Conservation (phyloP, 1,140 invertebrate genomes). For the Schmidtea mediterranea region DNA sequence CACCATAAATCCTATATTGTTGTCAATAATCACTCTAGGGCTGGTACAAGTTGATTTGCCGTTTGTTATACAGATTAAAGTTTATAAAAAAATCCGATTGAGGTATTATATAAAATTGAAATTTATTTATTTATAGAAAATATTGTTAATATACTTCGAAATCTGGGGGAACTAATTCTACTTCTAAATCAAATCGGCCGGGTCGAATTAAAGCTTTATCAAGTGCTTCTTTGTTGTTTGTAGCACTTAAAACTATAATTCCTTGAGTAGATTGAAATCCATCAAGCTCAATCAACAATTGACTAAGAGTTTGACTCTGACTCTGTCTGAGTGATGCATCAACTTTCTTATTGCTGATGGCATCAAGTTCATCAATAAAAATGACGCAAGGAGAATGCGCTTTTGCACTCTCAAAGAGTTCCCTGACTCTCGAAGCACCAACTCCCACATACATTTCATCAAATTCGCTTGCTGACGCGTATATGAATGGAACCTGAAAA, state of each 20-base stretch:
- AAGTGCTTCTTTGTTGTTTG: conserved; percentile 72
- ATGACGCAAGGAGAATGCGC: conserved; percentile 80
- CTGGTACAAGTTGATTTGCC: no score
- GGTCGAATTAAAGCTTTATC: conserved; percentile 74
- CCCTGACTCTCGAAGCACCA: conserved; percentile 67
- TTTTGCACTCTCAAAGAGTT: conserved; percentile 80
- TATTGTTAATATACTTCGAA: conserved; percentile 62
- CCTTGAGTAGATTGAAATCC: conserved; percentile 87
- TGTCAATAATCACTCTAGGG: no score
- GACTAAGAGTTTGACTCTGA: conserved; percentile 96
- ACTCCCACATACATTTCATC: conserved; percentile 93
- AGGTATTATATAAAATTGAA: no score
- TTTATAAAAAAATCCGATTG: no score
- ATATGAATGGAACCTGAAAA: conserved; percentile 79
- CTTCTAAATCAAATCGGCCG: conserved; percentile 83
- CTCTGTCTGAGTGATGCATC: conserved; percentile 85
- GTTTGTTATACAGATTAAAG: no score
- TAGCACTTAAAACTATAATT: conserved; percentile 85
- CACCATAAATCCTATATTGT: no score
- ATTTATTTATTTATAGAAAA: conserved; percentile 61
- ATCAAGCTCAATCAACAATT: conserved; percentile 88
- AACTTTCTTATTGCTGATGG: conserved; percentile 74
- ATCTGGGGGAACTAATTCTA: conserved; percentile 60
- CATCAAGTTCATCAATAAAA: conserved; percentile 98
- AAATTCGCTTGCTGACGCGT: conserved; percentile 88